phyloP scores from a whole-genome alignment of 2,113 vertebrate species.

The Cinclus mexicanus region DNA sequence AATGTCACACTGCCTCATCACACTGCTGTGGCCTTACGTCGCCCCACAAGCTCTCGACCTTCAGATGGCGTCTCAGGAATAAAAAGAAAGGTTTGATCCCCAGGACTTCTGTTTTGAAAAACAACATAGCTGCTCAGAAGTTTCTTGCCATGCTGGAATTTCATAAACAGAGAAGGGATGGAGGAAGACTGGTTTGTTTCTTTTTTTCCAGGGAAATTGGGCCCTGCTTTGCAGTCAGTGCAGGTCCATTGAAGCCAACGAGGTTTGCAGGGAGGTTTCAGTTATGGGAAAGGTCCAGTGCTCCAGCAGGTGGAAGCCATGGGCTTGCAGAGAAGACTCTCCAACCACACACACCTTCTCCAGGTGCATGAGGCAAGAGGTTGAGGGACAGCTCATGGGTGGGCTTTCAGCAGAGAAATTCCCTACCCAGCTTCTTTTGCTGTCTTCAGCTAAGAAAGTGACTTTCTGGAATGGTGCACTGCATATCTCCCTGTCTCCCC shows the following conservation, averaged over 20 bases:
- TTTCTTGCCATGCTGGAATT: not conserved
- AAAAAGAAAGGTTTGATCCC: slow-evolving; percentile 79
- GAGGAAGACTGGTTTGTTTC: not conserved
- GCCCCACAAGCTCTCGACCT: slow-evolving; percentile 54
- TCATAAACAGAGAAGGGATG: not conserved
- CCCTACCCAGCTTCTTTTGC: not conserved
- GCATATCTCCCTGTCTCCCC: not conserved
- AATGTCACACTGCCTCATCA: slow-evolving; percentile 41
- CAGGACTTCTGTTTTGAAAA: slow-evolving; percentile 38
- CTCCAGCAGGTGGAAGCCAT: not conserved
- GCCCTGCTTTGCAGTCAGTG: not conserved
- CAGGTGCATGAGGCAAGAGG: not conserved
- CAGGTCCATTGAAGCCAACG: accelerated
- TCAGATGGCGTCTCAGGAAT: slow-evolving; percentile 72
- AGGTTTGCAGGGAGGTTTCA: not conserved
- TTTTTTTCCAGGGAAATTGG: not conserved
- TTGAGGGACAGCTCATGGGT: not conserved
- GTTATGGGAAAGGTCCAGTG: not conserved
- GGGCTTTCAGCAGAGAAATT: not conserved
- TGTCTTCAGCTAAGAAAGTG: not conserved
- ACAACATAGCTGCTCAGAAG: slow-evolving; percentile 28
- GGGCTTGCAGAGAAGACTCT: not conserved
- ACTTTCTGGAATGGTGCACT: not conserved
- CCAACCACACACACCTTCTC: not conserved
- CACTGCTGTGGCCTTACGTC: slow-evolving; percentile 29